Conservation (phyloP, 37 sponge, comb jelly and placozoan genomes). For the Sycon ciliatum region DNA sequence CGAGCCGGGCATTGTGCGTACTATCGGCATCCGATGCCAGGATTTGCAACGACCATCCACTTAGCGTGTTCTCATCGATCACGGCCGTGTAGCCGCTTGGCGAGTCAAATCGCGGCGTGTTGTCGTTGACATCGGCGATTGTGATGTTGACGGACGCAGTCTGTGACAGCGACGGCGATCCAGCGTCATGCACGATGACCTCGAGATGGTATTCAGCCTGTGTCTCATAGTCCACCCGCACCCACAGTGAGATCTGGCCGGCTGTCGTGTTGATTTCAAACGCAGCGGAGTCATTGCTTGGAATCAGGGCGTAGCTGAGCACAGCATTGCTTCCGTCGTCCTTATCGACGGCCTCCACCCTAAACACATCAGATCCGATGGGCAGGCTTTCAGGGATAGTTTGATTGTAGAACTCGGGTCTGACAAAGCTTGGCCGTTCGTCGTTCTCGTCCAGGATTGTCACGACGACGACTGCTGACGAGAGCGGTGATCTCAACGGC, state of each 20-base stretch:
- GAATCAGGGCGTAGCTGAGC: neutral
- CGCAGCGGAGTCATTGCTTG: neutral
- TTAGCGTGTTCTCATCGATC: neutral
- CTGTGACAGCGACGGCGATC: neutral
- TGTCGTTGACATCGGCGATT: constrained; percentile 1
- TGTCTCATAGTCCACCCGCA: neutral
- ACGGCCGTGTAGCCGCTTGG: neutral
- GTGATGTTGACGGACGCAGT: neutral
- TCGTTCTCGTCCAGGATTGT: neutral
- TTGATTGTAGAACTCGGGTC: neutral
- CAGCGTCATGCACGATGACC: neutral
- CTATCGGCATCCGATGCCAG: constrained; percentile 52
- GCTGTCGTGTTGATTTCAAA: neutral
- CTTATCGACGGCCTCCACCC: neutral
- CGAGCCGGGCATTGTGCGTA: constrained; percentile 53
- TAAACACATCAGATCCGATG: neutral
- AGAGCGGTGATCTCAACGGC: neutral
- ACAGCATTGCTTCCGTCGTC: neutral
- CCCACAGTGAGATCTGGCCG: neutral
- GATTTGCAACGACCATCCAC: constrained; percentile 28
- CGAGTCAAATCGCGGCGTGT: neutral
- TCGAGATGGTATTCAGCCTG: neutral
- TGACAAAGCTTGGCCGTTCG: neutral
- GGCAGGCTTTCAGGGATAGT: neutral
- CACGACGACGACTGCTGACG: constrained; percentile 1